phyloP scores from a whole-genome alignment of 2,113 vertebrate genomes.

The Corythoichthys intestinalis region DNA sequence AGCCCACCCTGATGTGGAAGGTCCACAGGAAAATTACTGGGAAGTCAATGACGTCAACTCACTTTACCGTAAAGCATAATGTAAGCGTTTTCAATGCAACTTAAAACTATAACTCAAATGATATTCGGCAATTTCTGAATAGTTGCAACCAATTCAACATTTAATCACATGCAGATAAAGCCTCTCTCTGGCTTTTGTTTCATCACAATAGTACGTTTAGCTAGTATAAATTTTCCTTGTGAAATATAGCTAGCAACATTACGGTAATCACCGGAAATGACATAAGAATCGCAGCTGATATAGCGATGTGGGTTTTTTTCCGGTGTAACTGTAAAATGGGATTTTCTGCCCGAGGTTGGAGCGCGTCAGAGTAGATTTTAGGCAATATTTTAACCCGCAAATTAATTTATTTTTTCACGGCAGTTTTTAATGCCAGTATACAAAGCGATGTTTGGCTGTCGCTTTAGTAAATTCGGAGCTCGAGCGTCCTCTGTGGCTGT shows the following conservation, averaged over 20 bases:
- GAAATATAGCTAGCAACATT: background rate
- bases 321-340: conserved; percentile 50
- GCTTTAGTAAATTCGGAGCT: conserved; percentile 4
- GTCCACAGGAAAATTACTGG: conserved; percentile 38
- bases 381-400: conserved; percentile 15
- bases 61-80: conserved; percentile 37
- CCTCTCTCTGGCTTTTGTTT: too few relatives aligned
- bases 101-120: background rate
- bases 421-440: background rate
- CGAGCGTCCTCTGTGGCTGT: conserved; percentile 20
- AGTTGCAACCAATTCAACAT: rapidly evolving
- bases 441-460: conserved; percentile 21
- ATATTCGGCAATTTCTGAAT: rapidly evolving
- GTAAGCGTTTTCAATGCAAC: background rate
- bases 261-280: conserved; percentile 52
- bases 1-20: background rate
- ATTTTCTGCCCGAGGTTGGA: conserved; percentile 5
- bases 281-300: conserved; percentile 42
- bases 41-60: conserved; percentile 13
- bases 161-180: rapidly evolving
- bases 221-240: too few relatives aligned
- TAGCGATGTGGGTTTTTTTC: conserved; percentile 56
- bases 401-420: conserved; percentile 15
- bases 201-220: background rate
- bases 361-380: background rate